These are phyloP conservation scores for Thecophora atra DNA, from an alignment of 2,888 invertebrate species.

Conservation along the genomic window DNA sequence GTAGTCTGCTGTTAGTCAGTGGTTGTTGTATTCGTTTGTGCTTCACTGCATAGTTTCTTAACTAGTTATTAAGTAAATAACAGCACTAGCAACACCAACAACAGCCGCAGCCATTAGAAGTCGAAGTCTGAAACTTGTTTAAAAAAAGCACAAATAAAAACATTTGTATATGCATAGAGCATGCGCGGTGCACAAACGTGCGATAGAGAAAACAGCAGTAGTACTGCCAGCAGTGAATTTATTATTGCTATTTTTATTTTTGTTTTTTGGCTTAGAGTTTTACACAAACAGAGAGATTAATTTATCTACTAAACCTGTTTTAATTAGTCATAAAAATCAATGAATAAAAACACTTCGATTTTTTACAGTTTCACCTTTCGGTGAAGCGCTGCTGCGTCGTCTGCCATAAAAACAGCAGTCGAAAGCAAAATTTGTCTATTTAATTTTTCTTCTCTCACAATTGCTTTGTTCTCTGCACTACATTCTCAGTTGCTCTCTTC, in stretches of 20 bases:
- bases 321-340: too few species aligned
- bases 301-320: too few species aligned
- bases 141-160: neutral
- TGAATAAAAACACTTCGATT: too few species aligned
- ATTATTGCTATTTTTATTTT: too few species aligned
- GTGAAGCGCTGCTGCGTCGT: too few species aligned
- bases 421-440: neutral
- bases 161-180: neutral
- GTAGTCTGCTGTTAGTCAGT: too few species aligned
- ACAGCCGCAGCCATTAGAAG: slow-evolving; percentile 2
- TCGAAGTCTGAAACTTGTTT: slow-evolving; percentile 23
- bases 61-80: slow-evolving; percentile 3
- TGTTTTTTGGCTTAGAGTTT: neutral
- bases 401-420: neutral
- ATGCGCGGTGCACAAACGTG: slow-evolving; percentile 28
- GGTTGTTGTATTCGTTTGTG: too few species aligned
- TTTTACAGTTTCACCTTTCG: too few species aligned
- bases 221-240: neutral
- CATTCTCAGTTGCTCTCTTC: neutral
- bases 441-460: neutral
- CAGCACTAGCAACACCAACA: neutral
- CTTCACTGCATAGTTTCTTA: neutral
- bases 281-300: too few species aligned
- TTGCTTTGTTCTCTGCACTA: neutral
- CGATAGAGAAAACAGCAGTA: neutral